Conservation (phyloP, 2,113 vertebrate species). For the Syrrhaptes paradoxus region DNA sequence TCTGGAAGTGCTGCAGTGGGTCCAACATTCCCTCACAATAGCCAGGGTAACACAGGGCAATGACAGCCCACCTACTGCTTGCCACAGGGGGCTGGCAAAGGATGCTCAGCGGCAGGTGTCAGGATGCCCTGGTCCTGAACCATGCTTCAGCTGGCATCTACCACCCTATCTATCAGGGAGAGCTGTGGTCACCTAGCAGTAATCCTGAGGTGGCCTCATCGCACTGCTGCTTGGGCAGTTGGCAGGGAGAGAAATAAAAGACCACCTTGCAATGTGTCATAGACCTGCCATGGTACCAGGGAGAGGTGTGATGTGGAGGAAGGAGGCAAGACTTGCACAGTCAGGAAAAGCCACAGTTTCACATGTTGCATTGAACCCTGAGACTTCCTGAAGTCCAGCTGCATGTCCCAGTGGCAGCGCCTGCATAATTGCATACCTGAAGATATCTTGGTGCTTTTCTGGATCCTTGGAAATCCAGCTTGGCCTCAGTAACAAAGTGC, state of each 20-base stretch:
- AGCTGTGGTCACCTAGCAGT: background rate
- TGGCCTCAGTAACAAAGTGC: background rate
- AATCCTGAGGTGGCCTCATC: background rate
- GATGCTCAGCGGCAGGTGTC: background rate
- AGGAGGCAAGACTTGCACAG: rapidly evolving
- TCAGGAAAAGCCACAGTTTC: background rate
- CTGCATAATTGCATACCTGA: background rate
- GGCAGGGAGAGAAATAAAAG: background rate
- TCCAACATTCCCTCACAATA: background rate
- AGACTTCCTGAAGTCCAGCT: background rate
- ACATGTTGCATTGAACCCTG: background rate
- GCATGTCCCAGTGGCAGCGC: background rate
- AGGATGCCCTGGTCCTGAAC: background rate
- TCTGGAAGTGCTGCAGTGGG: background rate
- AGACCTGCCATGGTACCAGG: background rate
- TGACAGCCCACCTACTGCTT: background rate
- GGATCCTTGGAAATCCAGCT: background rate
- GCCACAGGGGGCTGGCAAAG: background rate
- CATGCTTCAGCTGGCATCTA: background rate
- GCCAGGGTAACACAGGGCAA: background rate
- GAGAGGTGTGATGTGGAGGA: background rate
- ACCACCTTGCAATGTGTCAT: rapidly evolving
- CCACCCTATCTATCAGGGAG: background rate
- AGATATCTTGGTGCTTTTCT: background rate
- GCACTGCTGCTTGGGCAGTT: background rate